Evolutionary conservation across 1,140 invertebrate species (phyloP).

Genomic region (Intoshia linei): DNA sequence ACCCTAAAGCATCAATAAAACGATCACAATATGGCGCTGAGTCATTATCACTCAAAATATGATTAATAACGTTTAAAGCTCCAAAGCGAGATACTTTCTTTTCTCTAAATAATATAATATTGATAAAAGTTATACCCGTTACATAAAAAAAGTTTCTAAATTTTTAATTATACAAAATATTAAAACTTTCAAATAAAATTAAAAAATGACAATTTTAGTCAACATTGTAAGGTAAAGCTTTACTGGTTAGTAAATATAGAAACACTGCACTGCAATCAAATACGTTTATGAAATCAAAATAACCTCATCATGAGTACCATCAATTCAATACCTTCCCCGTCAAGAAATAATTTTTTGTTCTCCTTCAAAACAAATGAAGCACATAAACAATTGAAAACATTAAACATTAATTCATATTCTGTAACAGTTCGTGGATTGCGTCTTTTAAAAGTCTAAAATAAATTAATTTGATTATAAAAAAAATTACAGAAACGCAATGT

Average conservation of each 20-base stretch:
- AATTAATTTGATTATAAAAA: conserved; percentile 6
- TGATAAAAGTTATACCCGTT: too few relatives aligned
- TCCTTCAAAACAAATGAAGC: conserved; percentile 49
- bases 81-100: conserved; percentile 81
- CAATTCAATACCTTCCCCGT: conserved; percentile 66
- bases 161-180: too few relatives aligned
- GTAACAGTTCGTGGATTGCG: conserved; percentile 58
- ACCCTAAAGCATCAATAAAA: conserved; percentile 81
- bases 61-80: conserved; percentile 72
- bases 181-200: too few relatives aligned
- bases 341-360: conserved; percentile 61
- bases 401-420: conserved; percentile 93
- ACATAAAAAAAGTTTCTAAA: too few relatives aligned
- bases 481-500: neutral
- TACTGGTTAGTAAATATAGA: neutral
- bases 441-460: conserved; percentile 46
- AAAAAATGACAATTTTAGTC: neutral
- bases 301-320: conserved; percentile 77
- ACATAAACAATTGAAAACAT: conserved; percentile 73
- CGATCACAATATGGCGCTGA: conserved; percentile 81
- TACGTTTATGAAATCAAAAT: conserved; percentile 1
- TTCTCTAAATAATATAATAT: conserved; percentile 44
- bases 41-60: conserved; percentile 62
- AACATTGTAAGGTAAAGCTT: neutral
- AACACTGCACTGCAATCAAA: neutral